These are phyloP conservation scores for Trichomycterus rosablanca DNA, from an alignment of 2,113 vertebrate genomes.

Conservation along the genomic window DNA sequence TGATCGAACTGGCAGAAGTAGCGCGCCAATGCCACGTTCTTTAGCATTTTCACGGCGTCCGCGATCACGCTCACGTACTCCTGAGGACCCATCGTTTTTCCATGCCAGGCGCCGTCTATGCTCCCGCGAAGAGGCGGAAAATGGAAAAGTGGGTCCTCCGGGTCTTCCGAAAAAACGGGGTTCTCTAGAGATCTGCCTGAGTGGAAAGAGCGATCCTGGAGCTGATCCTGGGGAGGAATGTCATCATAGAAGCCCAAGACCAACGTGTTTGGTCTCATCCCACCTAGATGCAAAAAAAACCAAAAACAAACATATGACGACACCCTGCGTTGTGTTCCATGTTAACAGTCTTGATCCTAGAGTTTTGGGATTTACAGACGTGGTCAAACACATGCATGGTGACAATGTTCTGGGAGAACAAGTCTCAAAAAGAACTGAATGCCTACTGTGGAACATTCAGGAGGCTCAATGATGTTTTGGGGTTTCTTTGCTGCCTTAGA, in stretches of 20 bases:
- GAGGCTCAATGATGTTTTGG: too few relatives aligned
- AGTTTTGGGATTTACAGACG: too few relatives aligned
- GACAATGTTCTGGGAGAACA: too few relatives aligned
- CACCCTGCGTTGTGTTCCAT: too few relatives aligned
- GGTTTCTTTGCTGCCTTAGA: too few relatives aligned
- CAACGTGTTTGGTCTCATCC: constrained; percentile 88
- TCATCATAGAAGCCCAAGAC: constrained; percentile 83
- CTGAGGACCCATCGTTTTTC: constrained; percentile 64
- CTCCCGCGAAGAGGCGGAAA: constrained; percentile 62
- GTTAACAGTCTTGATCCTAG: too few relatives aligned
- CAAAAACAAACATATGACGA: too few relatives aligned
- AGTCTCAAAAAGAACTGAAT: too few relatives aligned
- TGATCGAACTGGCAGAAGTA: constrained; percentile 76
- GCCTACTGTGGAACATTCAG: too few relatives aligned
- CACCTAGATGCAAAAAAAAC: constrained; percentile 61
- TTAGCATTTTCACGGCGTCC: constrained; percentile 86
- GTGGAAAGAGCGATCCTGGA: constrained; percentile 58
- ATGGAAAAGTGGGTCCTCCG: constrained; percentile 54
- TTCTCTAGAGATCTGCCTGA: constrained; percentile 37
- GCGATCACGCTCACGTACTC: constrained; percentile 83
- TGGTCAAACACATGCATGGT: too few relatives aligned
- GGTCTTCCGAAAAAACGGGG: not conserved
- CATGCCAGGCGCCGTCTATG: constrained; percentile 42
- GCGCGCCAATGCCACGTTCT: constrained; percentile 80
- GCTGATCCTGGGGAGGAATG: constrained; percentile 61